Percentiles rank a stretch among this genome's conserved stretches.
These are phyloP conservation scores for Acrobasis consociella DNA, from an alignment of 2,888 invertebrate genomes.

Conservation along the genomic window DNA sequence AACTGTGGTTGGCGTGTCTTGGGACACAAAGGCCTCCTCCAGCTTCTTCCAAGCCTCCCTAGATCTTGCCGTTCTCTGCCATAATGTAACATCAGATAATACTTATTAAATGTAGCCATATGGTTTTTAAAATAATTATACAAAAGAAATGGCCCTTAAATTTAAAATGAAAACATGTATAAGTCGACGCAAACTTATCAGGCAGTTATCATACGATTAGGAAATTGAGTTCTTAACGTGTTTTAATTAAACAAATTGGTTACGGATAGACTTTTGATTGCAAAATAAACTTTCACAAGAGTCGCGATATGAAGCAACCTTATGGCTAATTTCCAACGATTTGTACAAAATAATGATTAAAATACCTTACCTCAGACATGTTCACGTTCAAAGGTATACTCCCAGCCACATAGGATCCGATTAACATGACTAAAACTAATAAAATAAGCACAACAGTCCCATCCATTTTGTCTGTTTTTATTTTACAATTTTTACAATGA, in stretches of 20 bases:
- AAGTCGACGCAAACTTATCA: background rate
- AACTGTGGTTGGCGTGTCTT: too few relatives aligned
- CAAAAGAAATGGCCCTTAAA: background rate
- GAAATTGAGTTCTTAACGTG: background rate
- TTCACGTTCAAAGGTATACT: constrained; percentile 96
- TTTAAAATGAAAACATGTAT: background rate
- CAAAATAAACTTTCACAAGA: constrained; percentile 3
- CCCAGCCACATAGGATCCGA: constrained; percentile 97
- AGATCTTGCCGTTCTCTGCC: too few relatives aligned
- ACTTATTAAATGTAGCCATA: background rate
- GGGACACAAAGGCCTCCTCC: too few relatives aligned
- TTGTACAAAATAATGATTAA: background rate
- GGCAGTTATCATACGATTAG: background rate
- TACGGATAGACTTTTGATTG: constrained; percentile 8
- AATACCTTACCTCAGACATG: constrained; percentile 92
- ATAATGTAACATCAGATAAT: too few relatives aligned
- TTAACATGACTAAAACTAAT: constrained; percentile 95
- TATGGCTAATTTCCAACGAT: constrained; percentile 10
- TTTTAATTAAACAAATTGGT: constrained; percentile 15
- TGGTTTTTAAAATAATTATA: constrained; percentile 8
- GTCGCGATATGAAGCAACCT: background rate
- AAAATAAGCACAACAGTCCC: constrained; percentile 92
- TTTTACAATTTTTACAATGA: constrained; percentile 22
- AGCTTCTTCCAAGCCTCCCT: too few relatives aligned
- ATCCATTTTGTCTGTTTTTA: constrained; percentile 84